A percentile compares a stretch with the other conserved stretches of the same genome.
These are phyloP conservation scores for Scelioninae gen. 2 DNA, from an alignment of 2,888 invertebrate genomes.

Conservation along the genomic window DNA sequence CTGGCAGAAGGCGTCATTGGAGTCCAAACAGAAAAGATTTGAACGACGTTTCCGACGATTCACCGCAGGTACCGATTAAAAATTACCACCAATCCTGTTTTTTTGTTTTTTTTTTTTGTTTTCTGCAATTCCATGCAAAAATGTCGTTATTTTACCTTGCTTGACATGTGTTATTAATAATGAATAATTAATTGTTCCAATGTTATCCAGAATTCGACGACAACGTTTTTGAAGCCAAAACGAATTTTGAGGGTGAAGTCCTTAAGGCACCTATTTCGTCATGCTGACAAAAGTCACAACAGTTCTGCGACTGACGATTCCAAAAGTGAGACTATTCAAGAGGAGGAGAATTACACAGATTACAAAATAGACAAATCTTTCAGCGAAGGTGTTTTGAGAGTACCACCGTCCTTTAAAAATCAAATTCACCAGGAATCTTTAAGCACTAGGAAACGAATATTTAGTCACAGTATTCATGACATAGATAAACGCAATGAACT, in stretches of 20 bases:
- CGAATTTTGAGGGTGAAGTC: slow-evolving; percentile 78
- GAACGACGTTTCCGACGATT: slow-evolving; percentile 61
- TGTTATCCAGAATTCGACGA: slow-evolving; percentile 7
- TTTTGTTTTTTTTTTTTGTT: too few relatives aligned
- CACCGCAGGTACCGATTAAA: slow-evolving; percentile 67
- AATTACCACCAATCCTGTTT: too few relatives aligned
- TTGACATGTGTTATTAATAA: slow-evolving; percentile 2
- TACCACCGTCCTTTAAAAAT: slow-evolving; percentile 33
- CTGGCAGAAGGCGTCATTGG: slow-evolving; percentile 75
- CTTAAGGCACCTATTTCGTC: slow-evolving; percentile 76
- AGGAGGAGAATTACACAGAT: slow-evolving; percentile 63
- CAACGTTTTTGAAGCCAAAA: slow-evolving; percentile 65
- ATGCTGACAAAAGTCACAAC: slow-evolving; percentile 67
- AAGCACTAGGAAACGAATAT: slow-evolving; percentile 63
- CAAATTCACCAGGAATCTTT: slow-evolving; percentile 59
- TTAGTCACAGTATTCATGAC: slow-evolving; percentile 70
- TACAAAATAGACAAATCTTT: slow-evolving; percentile 71
- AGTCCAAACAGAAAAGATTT: slow-evolving; percentile 72
- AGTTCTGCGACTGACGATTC: slow-evolving; percentile 29
- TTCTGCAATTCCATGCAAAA: too few relatives aligned
- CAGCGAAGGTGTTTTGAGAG: slow-evolving; percentile 69
- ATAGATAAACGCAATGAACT: slow-evolving; percentile 72
- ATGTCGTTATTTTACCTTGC: too few relatives aligned
- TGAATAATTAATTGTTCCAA: not conserved
- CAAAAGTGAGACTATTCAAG: slow-evolving; percentile 66